A percentile compares a stretch with the other conserved stretches of the same genome.
These are phyloP conservation scores for Loris lydekkerianus DNA, from an alignment of 2,797 vertebrate genomes.

Conservation along the genomic window DNA sequence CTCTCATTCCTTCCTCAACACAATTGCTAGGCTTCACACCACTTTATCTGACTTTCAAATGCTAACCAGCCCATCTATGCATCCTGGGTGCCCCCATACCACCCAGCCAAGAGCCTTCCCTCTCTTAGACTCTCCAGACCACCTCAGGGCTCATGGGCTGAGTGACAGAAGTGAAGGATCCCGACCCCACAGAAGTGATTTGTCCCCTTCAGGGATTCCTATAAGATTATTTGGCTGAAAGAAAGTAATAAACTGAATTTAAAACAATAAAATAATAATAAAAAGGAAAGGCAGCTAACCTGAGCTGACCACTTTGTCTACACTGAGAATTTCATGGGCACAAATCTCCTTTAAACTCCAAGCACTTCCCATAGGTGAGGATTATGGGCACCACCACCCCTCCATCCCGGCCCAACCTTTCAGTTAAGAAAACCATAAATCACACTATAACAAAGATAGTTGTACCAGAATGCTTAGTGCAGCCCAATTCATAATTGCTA, in stretches of 20 bases:
- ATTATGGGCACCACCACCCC: not conserved
- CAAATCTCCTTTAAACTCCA: not conserved
- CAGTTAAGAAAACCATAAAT: not conserved
- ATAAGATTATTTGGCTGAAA: not conserved
- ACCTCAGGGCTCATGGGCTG: not conserved
- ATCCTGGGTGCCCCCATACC: not conserved
- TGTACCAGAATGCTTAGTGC: too few species aligned
- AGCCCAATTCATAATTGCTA: too few species aligned
- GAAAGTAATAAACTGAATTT: not conserved
- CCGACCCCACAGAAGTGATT: not conserved
- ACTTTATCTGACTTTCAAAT: not conserved
- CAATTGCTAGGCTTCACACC: not conserved
- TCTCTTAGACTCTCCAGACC: not conserved
- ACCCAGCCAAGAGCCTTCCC: accelerated
- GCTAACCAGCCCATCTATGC: accelerated
- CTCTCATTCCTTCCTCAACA: not conserved
- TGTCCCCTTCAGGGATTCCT: not conserved
- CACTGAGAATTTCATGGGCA: accelerated
- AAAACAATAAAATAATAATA: not conserved
- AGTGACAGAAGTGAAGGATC: too few species aligned
- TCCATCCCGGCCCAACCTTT: not conserved
- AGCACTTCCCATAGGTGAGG: not conserved
- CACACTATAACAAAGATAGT: too few species aligned
- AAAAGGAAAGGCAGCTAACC: not conserved
- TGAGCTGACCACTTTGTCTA: not conserved